A percentile compares a stretch with the other conserved stretches of the same genome.
Conservation (phyloP, 2,797 vertebrate species). For the Gymnothorax javanicus region DNA sequence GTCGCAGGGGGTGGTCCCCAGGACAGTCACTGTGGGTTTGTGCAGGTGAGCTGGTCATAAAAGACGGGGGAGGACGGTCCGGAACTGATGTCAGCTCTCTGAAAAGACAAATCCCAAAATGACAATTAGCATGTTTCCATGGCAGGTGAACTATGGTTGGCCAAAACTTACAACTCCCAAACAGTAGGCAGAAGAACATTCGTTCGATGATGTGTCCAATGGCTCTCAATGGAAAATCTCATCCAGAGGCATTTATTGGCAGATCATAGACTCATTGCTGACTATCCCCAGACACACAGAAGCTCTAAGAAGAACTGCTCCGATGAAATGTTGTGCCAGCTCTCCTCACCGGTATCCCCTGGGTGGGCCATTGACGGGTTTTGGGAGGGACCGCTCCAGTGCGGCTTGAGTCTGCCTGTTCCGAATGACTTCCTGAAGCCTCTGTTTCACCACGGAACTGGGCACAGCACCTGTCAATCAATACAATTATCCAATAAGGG, state of each 20-base stretch:
- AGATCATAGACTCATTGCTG: background rate
- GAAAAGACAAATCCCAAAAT: background rate
- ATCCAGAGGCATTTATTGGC: background rate
- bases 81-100: conserved; percentile 85
- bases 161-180: background rate
- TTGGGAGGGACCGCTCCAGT: conserved; percentile 79
- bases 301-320: background rate
- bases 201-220: background rate
- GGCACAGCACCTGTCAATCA: conserved; percentile 85
- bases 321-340: background rate
- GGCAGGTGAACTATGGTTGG: background rate
- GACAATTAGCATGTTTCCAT: background rate
- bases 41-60: conserved; percentile 73
- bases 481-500: conserved; percentile 36
- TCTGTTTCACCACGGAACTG: conserved; percentile 92
- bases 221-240: background rate
- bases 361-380: conserved; percentile 67
- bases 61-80: conserved; percentile 68
- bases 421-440: conserved; percentile 90
- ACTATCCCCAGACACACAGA: background rate
- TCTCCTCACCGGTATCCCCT: conserved; percentile 82
- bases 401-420: conserved; percentile 91
- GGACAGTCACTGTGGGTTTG: conserved; percentile 73
- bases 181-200: background rate
- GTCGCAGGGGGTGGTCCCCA: conserved; percentile 85